Evolutionary conservation across 30 jellyfish, hydroid and myxozoan genomes (phyloP), one percentile per base, ranked within the genome.

Genomic region (Sanderia malayensis): DNA sequence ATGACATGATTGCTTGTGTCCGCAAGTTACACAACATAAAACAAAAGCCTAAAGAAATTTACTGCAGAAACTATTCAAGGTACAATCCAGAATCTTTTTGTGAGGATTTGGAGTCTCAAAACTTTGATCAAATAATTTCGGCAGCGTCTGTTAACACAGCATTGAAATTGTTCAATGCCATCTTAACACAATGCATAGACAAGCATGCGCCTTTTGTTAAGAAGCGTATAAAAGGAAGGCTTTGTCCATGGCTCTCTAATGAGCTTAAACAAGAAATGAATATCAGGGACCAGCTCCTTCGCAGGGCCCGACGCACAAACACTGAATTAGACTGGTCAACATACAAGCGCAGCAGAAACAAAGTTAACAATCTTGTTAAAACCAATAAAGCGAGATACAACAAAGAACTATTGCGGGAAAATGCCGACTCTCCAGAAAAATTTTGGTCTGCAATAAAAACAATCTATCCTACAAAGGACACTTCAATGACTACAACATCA

Each of bases 181-280:
- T 30, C 68, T 31, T 76, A 9, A 61, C 59, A 8, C 83, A 59
- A 31, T 0, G 73, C 64, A 67, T 79, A 52, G 71, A 65, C 71
- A 78, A 78, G 71, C 83, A 79, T 79, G 91, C 78, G 6, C 91
- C 91, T 46, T 26, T 59, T 30, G 91, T 79, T 0, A 66, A 66
- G 76, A 79, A 79, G 34, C 41, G 70, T 2, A 34, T 63, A 7
- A 79, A 69, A 21, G 91, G 91, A 53, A 55, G 89, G 58, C 82
- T 53, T 49, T 66, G 83, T 57, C 88, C 83, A 55, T 69, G 83
- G 83, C 77, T 79, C 45, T 53, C 91, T 13, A 67, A 26, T 60
- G 89, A 77, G 46, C 41, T 77, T 46, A 77, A 45, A 67, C 62
- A 61, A 24, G 88, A 64, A 29, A 76, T 76, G 80, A 79, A 79